Evolutionary conservation across 1,140 invertebrate genomes (phyloP).

Genomic region (Diorhabda elongata): DNA sequence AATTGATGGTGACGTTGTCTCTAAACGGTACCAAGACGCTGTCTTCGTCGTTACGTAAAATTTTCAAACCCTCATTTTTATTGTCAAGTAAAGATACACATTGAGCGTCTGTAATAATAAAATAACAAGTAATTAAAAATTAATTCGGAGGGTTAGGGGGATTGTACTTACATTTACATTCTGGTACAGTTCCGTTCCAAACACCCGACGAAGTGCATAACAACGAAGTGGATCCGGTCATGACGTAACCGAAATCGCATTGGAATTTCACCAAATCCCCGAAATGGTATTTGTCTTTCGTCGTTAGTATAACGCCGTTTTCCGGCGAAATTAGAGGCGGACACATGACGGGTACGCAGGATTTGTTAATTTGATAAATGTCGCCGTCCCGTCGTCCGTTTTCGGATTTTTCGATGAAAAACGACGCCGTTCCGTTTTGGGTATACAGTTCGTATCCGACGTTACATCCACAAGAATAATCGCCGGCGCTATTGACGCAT

Average conservation of each 20-base stretch:
- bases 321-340: slow-evolving; percentile 73
- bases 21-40: slow-evolving; percentile 82
- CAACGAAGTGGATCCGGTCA: slow-evolving; percentile 78
- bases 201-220: slow-evolving; percentile 84
- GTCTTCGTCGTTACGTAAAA: slow-evolving; percentile 70
- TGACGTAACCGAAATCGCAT: slow-evolving; percentile 92
- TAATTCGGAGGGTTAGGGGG: too few relatives aligned
- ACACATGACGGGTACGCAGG: slow-evolving; percentile 91
- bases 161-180: slow-evolving; percentile 77
- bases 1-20: slow-evolving; percentile 84
- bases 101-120: slow-evolving; percentile 68
- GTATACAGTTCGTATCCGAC: slow-evolving; percentile 89
- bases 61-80: slow-evolving; percentile 75
- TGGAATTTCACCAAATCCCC: slow-evolving; percentile 88
- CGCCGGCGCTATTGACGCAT: slow-evolving; percentile 84
- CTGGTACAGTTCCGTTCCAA: slow-evolving; percentile 91
- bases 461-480: slow-evolving; percentile 85
- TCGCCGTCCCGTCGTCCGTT: slow-evolving; percentile 84
- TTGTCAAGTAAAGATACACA: slow-evolving; percentile 87
- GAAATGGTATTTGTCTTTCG: slow-evolving; percentile 78
- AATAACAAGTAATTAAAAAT: neutral
- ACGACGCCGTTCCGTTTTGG: slow-evolving; percentile 89
- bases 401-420: slow-evolving; percentile 74
- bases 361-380: slow-evolving; percentile 87
- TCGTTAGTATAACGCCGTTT: slow-evolving; percentile 84